Evolutionary conservation across 1,140 invertebrate genomes (phyloP).

Genomic region (Drosophila seguyi): DNA sequence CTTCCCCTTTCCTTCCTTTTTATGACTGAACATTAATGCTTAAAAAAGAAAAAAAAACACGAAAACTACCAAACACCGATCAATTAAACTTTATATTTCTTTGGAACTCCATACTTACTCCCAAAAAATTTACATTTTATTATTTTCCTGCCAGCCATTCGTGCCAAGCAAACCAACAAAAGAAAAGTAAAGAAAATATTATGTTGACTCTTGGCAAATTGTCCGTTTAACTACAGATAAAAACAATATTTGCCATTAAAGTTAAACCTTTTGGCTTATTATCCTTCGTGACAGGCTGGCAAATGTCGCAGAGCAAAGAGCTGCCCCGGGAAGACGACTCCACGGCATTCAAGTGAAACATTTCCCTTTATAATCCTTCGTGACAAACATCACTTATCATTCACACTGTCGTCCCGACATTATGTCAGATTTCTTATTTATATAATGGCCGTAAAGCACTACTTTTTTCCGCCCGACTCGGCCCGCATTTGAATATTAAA

Average conservation of each 20-base stretch:
- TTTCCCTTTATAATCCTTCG: conserved; percentile 48
- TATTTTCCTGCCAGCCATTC: not conserved
- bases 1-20: not conserved
- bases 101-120: not conserved
- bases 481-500: conserved; percentile 76
- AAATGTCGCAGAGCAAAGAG: conserved; percentile 23
- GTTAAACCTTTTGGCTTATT: conserved; percentile 36
- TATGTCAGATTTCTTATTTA: conserved; percentile 58
- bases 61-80: not conserved
- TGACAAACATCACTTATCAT: conserved; percentile 57
- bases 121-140: not conserved
- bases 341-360: conserved; percentile 31
- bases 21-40: not conserved
- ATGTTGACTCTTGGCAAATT: conserved; percentile 23
- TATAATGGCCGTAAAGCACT: conserved; percentile 55
- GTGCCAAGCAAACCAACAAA: conserved; percentile 6
- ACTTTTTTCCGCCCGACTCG: conserved; percentile 31
- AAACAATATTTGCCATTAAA: conserved; percentile 34
- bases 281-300: conserved; percentile 46
- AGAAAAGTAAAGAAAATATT: conserved; percentile 1
- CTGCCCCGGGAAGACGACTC: conserved; percentile 12
- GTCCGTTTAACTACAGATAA: conserved; percentile 41
- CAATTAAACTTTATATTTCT: conserved; percentile 2
- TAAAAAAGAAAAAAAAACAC: not conserved
- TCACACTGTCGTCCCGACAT: conserved; percentile 51